Percentiles rank a stretch among this genome's conserved stretches.
phyloP scores from a whole-genome alignment of 2,888 invertebrate species.

The Hydrotaea cyrtoneurina region DNA sequence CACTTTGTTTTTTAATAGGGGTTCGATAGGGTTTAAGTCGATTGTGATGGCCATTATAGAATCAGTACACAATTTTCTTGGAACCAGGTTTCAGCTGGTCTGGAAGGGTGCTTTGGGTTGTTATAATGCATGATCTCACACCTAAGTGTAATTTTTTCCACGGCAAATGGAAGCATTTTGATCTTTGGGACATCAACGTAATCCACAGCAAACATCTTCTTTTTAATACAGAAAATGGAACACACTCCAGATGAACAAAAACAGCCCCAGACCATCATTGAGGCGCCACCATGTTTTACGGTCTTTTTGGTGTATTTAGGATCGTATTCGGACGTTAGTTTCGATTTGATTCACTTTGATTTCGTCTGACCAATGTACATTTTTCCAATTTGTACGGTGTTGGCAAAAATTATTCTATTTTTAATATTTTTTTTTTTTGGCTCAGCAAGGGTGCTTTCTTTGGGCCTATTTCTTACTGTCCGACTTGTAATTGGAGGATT shows the following conservation, averaged over 20 bases:
- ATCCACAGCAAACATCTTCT: neutral
- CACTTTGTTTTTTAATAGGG: neutral
- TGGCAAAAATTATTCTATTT: neutral
- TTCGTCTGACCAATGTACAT: neutral
- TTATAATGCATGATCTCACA: neutral
- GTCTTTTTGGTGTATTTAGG: neutral
- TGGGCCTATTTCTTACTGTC: conserved; percentile 4
- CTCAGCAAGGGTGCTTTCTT: neutral
- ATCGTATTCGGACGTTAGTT: conserved; percentile 9
- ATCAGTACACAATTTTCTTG: neutral
- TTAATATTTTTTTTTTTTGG: no score
- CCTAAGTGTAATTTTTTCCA: neutral
- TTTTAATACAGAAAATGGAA: neutral
- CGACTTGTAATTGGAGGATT: neutral
- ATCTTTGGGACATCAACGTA: neutral
- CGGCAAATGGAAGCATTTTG: neutral
- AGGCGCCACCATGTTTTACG: neutral
- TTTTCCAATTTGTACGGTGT: conserved; percentile 2
- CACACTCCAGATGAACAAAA: conserved; percentile 12
- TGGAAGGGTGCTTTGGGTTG: neutral
- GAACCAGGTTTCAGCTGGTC: neutral
- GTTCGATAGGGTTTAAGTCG: neutral
- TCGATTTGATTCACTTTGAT: no score
- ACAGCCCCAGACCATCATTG: conserved; percentile 10
- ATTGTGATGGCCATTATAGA: neutral